Evolutionary conservation across 2,888 invertebrate species (phyloP).

Genomic region (Encarsia formosa): DNA sequence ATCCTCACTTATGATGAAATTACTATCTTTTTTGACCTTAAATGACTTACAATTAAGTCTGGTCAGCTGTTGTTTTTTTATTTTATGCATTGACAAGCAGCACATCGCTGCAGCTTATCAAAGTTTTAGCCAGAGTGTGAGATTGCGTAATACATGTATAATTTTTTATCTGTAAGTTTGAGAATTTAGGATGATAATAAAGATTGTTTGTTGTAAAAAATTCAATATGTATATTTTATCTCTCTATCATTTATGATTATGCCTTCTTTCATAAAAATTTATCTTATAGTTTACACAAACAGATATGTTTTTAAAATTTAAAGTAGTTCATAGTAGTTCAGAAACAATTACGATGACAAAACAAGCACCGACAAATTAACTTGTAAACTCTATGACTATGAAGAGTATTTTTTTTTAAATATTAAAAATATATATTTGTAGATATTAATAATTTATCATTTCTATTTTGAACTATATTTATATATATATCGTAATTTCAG

Average conservation of each 20-base stretch:
- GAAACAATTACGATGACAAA: conserved; percentile 9
- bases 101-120: too few relatives aligned
- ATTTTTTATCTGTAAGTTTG: background rate
- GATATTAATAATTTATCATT: background rate
- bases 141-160: too few relatives aligned
- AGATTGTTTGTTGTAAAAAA: conserved; percentile 16
- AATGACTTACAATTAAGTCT: too few relatives aligned
- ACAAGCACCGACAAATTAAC: conserved; percentile 10
- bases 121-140: too few relatives aligned
- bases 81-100: too few relatives aligned
- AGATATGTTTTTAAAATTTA: conserved; percentile 19
- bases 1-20: too few relatives aligned
- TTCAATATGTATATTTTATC: conserved; percentile 10
- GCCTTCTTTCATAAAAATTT: conserved; percentile 13
- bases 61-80: too few relatives aligned
- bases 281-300: conserved; percentile 12
- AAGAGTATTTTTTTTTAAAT: conserved; percentile 21
- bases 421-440: conserved; percentile 24
- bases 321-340: conserved; percentile 3
- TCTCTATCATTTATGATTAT: background rate
- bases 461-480: conserved; percentile 12
- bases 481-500: conserved; percentile 23
- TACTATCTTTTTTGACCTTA: too few relatives aligned
- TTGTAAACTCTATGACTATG: conserved; percentile 5
- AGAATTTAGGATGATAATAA: conserved; percentile 13